Percentiles rank a stretch among this genome's conserved stretches.
Conservation (phyloP, 2,797 vertebrate genomes). For the Ibycter americanus region DNA sequence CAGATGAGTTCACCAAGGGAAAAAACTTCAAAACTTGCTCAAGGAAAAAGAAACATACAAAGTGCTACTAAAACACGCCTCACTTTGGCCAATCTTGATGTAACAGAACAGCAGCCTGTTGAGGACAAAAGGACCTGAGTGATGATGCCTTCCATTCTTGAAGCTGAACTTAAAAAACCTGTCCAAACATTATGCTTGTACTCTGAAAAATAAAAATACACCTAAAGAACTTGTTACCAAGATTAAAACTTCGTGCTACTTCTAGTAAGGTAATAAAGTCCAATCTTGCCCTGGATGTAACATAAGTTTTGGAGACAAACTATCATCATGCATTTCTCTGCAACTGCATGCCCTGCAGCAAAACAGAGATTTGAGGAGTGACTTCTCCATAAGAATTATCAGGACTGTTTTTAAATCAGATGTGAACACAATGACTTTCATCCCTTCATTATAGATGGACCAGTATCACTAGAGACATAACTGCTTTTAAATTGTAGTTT, state of each 20-base stretch:
- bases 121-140: neutral
- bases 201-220: neutral
- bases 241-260: neutral
- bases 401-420: neutral
- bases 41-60: neutral
- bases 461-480: neutral
- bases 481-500: neutral
- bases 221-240: neutral
- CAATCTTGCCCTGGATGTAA: neutral
- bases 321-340: neutral
- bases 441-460: neutral
- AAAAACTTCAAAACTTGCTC: neutral
- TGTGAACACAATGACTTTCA: neutral
- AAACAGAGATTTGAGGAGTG: neutral
- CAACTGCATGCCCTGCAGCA: neutral
- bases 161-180: neutral
- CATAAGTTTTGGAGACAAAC: neutral
- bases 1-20: neutral
- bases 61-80: neutral
- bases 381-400: neutral
- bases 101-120: neutral
- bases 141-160: neutral
- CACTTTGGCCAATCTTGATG: neutral
- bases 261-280: neutral
- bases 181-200: neutral